Conservation (phyloP, 2,797 vertebrate species). For the Telmatherina bonti region DNA sequence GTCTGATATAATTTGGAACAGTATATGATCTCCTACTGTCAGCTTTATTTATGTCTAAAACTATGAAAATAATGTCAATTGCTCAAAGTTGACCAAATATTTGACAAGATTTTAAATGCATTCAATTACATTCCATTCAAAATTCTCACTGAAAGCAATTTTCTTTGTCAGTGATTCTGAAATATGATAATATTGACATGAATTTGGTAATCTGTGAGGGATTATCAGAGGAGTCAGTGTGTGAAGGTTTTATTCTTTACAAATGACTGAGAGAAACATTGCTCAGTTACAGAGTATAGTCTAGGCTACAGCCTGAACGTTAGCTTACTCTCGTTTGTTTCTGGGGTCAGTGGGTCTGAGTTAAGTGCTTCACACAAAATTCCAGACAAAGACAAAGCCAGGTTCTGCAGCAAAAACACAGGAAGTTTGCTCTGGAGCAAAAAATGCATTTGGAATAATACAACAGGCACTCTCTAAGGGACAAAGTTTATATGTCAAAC, state of each 20-base stretch:
- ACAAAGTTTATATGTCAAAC: slow-evolving; percentile 48
- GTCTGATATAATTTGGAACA: background rate
- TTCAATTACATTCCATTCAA: no score
- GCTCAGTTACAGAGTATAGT: background rate
- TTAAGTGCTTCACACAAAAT: slow-evolving; percentile 5
- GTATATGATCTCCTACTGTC: background rate
- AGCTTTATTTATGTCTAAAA: background rate
- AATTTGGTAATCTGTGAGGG: background rate
- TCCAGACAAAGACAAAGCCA: slow-evolving; percentile 37
- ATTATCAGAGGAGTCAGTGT: background rate
- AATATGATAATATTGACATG: background rate
- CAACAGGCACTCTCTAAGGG: slow-evolving; percentile 62
- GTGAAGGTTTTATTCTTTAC: background rate
- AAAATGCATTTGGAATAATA: slow-evolving; percentile 57
- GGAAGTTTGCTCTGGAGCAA: slow-evolving; percentile 55
- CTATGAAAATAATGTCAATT: no score
- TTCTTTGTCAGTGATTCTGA: no score
- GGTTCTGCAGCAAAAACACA: slow-evolving; percentile 41
- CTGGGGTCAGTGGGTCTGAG: background rate
- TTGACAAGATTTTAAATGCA: no score
- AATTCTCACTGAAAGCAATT: no score
- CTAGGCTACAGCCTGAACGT: slow-evolving; percentile 7
- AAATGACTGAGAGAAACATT: background rate
- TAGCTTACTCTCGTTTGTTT: background rate
- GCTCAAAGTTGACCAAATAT: no score